Conservation (phyloP, 2,797 vertebrate genomes). For the Pseudochirops cupreus region DNA sequence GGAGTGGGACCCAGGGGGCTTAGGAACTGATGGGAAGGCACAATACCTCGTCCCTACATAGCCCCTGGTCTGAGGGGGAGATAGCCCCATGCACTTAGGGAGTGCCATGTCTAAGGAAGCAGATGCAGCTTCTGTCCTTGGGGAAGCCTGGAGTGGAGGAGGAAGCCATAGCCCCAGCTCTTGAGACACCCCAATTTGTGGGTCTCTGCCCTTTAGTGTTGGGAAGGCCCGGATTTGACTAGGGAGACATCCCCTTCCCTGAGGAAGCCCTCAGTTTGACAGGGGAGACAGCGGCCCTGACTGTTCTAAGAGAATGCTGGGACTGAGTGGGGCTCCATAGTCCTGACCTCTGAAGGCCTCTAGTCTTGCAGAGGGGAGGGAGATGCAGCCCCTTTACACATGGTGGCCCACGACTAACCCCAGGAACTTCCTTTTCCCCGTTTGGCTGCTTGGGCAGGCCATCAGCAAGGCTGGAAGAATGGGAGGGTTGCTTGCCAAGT, state of each 20-base stretch:
- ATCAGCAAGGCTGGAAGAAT: neutral
- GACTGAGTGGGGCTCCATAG: neutral
- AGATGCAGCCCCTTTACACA: neutral
- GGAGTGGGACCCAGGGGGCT: neutral
- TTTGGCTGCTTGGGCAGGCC: neutral
- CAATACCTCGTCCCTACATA: constrained; percentile 27
- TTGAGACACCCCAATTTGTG: neutral
- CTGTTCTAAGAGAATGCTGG: neutral
- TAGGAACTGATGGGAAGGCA: constrained; percentile 33
- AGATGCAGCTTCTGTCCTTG: neutral
- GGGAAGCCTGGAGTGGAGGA: neutral
- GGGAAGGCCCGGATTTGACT: neutral
- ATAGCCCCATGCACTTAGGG: neutral
- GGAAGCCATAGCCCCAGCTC: neutral
- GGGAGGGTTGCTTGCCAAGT: neutral
- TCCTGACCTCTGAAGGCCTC: constrained; percentile 17
- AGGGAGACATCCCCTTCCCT: neutral
- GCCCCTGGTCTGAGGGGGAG: constrained; percentile 54
- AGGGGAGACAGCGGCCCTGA: neutral
- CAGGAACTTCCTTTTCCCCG: neutral
- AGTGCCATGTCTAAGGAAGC: neutral
- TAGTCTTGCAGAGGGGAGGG: constrained; percentile 13
- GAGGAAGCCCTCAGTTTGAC: neutral
- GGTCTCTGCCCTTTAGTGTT: neutral
- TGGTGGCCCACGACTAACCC: neutral